Percentiles rank a stretch among this genome's conserved stretches.
phyloP scores from a whole-genome alignment of 1,140 invertebrate genomes.

The Hyles euphorbiae region DNA sequence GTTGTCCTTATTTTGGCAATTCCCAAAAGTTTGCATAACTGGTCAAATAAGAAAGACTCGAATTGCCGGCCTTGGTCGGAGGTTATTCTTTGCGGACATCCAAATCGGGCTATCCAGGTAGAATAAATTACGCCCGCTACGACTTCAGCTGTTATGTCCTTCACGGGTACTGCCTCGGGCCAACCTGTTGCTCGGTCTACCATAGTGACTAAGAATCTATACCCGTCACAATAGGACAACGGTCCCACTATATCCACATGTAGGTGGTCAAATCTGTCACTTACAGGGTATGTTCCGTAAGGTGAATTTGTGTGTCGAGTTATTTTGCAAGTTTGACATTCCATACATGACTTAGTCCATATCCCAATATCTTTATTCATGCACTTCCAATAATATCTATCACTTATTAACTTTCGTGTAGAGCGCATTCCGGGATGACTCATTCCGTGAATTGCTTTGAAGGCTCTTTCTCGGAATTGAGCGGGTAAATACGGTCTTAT shows the following conservation, averaged over 20 bases:
- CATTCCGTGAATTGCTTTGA: slow-evolving; percentile 15
- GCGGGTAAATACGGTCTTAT: slow-evolving; percentile 19
- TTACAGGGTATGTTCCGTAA: slow-evolving; percentile 20
- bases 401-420: slow-evolving; percentile 14
- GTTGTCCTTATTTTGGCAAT: slow-evolving; percentile 3
- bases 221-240: slow-evolving; percentile 37
- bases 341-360: slow-evolving; percentile 31
- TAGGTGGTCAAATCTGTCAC: slow-evolving; percentile 56
- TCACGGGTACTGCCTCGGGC: slow-evolving; percentile 62
- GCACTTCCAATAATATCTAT: slow-evolving; percentile 17
- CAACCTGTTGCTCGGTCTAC: slow-evolving; percentile 69
- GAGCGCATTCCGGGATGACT: slow-evolving; percentile 19
- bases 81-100: slow-evolving; percentile 17
- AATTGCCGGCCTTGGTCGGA: slow-evolving; percentile 5
- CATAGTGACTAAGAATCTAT: slow-evolving; percentile 55
- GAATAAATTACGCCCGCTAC: slow-evolving; percentile 24
- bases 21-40: slow-evolving; percentile 1
- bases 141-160: slow-evolving; percentile 47
- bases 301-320: slow-evolving; percentile 15
- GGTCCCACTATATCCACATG: slow-evolving; percentile 57
- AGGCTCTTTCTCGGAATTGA: slow-evolving; percentile 16
- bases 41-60: not conserved
- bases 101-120: slow-evolving; percentile 40
- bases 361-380: slow-evolving; percentile 47
- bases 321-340: slow-evolving; percentile 31